Evolutionary conservation across 1,140 invertebrate species (phyloP).

Genomic region (Hylaeus anthracinus): DNA sequence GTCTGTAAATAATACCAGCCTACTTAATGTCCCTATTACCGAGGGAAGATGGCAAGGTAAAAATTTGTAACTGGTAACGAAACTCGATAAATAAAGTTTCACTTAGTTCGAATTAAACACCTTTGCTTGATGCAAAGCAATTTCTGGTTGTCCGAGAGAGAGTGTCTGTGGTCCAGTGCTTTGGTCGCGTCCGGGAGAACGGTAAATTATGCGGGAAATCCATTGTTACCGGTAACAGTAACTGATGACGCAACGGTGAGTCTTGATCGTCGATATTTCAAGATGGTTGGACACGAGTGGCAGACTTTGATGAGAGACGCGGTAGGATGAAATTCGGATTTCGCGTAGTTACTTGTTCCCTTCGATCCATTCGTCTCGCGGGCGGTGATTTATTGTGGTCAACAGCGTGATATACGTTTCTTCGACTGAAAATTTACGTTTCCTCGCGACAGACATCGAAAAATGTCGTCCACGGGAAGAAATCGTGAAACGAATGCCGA

Average conservation of each 20-base stretch:
- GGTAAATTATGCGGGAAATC: background rate
- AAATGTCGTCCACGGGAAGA: background rate
- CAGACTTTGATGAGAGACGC: slow-evolving; percentile 25
- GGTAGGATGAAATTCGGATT: slow-evolving; percentile 26
- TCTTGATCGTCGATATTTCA: slow-evolving; percentile 55
- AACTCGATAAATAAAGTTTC: no score
- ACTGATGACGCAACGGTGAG: slow-evolving; percentile 43
- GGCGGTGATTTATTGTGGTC: slow-evolving; percentile 15
- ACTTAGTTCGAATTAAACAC: no score
- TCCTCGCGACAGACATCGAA: background rate
- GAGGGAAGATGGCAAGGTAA: no score
- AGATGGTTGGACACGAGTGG: slow-evolving; percentile 22
- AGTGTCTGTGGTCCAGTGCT: background rate
- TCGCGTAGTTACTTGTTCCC: background rate
- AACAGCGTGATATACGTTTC: background rate
- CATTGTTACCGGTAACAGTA: background rate
- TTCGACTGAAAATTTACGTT: slow-evolving; percentile 3
- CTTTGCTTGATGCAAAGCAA: no score
- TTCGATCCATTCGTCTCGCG: background rate
- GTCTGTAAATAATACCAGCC: no score
- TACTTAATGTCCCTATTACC: no score
- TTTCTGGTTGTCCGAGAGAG: background rate
- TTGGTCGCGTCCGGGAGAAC: background rate
- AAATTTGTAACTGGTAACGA: no score
- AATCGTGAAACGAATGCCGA: background rate